Base-by-base conservation (phyloP, 37 sponge, comb jelly and placozoan genomes). In the Dysidea cf. avara region DNA sequence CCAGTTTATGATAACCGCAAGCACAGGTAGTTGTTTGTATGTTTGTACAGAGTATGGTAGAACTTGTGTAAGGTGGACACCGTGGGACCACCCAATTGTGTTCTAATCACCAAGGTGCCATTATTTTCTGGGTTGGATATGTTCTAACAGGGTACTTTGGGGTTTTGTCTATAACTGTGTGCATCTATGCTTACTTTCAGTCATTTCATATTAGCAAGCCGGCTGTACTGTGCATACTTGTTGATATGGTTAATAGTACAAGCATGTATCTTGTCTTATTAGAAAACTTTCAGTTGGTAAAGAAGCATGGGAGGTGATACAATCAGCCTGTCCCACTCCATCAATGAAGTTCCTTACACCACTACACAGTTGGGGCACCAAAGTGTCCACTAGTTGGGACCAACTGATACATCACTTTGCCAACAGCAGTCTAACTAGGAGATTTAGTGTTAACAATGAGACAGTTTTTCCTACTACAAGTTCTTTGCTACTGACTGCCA, bases 301-400 rank as follows among this genome's bases (percentile, higher is more conserved):
- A 17, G 85, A 78, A 33, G 74, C 85, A 2, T 83, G 80, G 81
- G 90, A 89, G 59, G 58, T 89, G 28, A 39, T 79, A 5, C 54
- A 66, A 9, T 84, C 90, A 11, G 51, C 69, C 47, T 83, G 86
- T 36, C 79, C 90, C 1, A 52, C 65, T 21, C 81, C 85, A 6
- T 20, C 28, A 3, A 18, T 50, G 21, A 89, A 89, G 59, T 83
- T 80, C 54, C 65, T 87, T 53, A 69, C 83, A 20, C 72, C 83
- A 24, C 17, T 33, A 30, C 74, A 72, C 56, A 32, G 47, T 46
- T n/a, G 59, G 16, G 54, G 48, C 38, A 30, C 83, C 16, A 46
- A 24, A 26, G 35, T 37, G 35, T 56, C 33, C 40, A 50, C 40
- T 39, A 59, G 70, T 5, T 87, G 87, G 87, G 76, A 75, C 9